phyloP scores from a whole-genome alignment of 92 coral and sea anemone species.

The Parazoanthus atlanticus region DNA sequence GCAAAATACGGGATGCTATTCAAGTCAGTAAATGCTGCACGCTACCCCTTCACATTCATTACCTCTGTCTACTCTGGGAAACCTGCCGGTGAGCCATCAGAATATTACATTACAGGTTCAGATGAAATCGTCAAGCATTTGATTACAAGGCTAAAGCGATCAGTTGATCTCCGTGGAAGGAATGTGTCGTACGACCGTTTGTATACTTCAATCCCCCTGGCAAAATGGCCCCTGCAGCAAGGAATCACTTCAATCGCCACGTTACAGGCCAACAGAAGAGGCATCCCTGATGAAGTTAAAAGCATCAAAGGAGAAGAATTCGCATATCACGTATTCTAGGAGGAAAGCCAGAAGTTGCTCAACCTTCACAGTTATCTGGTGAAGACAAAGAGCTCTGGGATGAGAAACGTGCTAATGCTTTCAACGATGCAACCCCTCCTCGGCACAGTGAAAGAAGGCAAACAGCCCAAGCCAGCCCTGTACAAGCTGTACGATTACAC shows the following conservation, averaged over 20 bases:
- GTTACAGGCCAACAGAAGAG: conserved; percentile 44
- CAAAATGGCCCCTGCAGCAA: conserved; percentile 37
- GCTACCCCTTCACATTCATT: conserved; percentile 8
- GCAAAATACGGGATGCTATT: background rate
- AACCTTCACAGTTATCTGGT: conserved; percentile 43
- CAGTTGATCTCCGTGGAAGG: conserved; percentile 24
- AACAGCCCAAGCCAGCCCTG: conserved; percentile 34
- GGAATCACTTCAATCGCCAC: conserved; percentile 43
- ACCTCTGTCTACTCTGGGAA: conserved; percentile 2
- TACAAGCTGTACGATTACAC: conserved; percentile 57
- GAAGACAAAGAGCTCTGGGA: conserved; percentile 26
- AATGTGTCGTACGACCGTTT: conserved; percentile 48
- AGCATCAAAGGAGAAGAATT: background rate
- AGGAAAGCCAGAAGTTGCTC: conserved; percentile 25
- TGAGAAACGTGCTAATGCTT: conserved; percentile 40
- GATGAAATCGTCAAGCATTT: background rate
- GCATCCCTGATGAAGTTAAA: conserved; percentile 48
- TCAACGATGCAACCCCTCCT: conserved; percentile 38
- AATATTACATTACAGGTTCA: background rate
- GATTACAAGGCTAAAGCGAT: background rate
- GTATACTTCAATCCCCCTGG: conserved; percentile 32
- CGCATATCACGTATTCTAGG: conserved; percentile 16
- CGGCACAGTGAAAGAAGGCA: conserved; percentile 44
- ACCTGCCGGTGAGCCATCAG: background rate
- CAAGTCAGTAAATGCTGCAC: background rate